Base-by-base conservation (phyloP, 2,888 invertebrate genomes). In the Strigamia maritima region DNA sequence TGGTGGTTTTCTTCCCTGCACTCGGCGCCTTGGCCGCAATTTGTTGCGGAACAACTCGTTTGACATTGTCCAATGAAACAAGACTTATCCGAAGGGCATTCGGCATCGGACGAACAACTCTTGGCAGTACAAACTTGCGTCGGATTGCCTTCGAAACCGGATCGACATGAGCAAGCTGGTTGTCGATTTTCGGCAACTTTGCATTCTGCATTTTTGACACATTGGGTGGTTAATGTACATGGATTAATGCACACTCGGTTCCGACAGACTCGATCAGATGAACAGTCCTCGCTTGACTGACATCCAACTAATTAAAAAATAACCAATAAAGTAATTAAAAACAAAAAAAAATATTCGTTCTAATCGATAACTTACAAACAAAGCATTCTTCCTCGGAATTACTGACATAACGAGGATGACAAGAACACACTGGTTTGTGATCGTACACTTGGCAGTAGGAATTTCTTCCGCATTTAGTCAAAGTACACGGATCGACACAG, bases 241-340 rank as follows among this genome's bases (percentile, higher is more conserved):
- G 95, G 95, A 88, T 93, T 94, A 85, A 92, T 91, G 87, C 96
- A 96, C 86, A 91, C 91, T 81, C 92, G 91, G 84, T 92, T 91
- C 82, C 92, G 90, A 86, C 96, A 96, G 80, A 93, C 93, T 87
- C 92, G 90, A 86, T 94, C 94, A 65, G 93, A 91, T 78, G 94
- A 92, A 84, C 96, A 96, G 85, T 95, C 93, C 83, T 91, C 90
- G 81, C 94, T 93, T 14, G 88, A 87, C n/a, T 88, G 89, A 83
- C 95, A 95, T 10, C 79, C 79, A 22, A 54, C 79, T 79, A 40
- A 35, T 35, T 3, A 35, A 35, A 35, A 40, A 31, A 35, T 16
- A 74, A 40, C 16, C 22, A 79, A 44, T 19, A 22, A 2, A 77
- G 8, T 12, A 49, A 28, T n/a, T 77, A 3, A 77, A 49, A 26